Evolutionary conservation across 2,888 invertebrate genomes (phyloP).

Genomic region (Dexiosoma caninum): DNA sequence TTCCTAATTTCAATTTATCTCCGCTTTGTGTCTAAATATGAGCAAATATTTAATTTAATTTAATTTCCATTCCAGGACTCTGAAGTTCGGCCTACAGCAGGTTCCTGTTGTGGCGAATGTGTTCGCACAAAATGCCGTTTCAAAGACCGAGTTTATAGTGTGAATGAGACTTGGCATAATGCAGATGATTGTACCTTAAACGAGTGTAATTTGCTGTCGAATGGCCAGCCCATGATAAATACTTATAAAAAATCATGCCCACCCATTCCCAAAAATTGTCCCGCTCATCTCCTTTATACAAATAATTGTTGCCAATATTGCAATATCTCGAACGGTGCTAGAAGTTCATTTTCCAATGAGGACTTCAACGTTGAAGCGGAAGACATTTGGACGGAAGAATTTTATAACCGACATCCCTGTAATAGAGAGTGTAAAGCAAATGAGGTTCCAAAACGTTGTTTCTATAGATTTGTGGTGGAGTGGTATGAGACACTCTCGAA

Average conservation of each 20-base stretch:
- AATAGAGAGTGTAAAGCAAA: conserved; percentile 80
- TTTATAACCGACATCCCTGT: conserved; percentile 79
- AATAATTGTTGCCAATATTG: conserved; percentile 74
- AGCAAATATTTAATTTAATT: not conserved
- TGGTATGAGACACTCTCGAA: conserved; percentile 92
- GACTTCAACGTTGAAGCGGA: conserved; percentile 40
- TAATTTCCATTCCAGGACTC: conserved; percentile 69
- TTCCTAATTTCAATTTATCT: no score
- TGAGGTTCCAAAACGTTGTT: conserved; percentile 81
- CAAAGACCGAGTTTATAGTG: conserved; percentile 70
- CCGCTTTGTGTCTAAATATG: no score
- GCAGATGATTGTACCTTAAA: conserved; percentile 73
- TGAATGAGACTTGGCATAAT: conserved; percentile 76
- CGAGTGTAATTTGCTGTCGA: conserved; percentile 71
- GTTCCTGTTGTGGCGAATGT: conserved; percentile 76
- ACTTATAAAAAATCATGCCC: conserved; percentile 74
- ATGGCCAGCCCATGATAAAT: conserved; percentile 71
- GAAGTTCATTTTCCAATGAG: not conserved
- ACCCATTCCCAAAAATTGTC: conserved; percentile 70
- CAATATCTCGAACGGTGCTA: not conserved
- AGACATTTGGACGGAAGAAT: conserved; percentile 73
- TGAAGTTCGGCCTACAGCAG: conserved; percentile 69
- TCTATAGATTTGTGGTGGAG: conserved; percentile 82
- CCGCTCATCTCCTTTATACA: conserved; percentile 68
- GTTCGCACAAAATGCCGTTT: conserved; percentile 74